phyloP scores from a whole-genome alignment of 2,797 vertebrate genomes.

The Pelodytes ibericus region DNA sequence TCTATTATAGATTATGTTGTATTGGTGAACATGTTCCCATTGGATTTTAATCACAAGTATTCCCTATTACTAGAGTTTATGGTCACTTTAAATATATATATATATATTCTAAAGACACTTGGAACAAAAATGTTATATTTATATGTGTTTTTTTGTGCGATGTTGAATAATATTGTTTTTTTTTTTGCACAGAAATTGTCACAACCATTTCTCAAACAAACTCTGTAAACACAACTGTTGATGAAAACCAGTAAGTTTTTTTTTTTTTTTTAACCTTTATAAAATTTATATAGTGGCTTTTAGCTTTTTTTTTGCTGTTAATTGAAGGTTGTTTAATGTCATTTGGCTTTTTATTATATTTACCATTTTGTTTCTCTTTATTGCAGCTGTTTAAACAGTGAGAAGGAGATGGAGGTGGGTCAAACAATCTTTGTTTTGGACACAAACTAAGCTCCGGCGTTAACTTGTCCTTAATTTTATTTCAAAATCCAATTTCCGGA shows the following conservation, averaged over 20 bases:
- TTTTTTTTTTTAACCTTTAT: neutral
- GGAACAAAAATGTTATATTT: too few relatives aligned
- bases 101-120: too few relatives aligned
- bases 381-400: slow-evolving; percentile 79
- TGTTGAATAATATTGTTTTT: neutral
- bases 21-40: too few relatives aligned
- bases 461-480: too few relatives aligned
- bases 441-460: too few relatives aligned
- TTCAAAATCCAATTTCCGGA: too few relatives aligned
- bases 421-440: neutral
- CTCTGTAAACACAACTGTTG: neutral
- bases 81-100: too few relatives aligned
- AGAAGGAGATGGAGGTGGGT: slow-evolving; percentile 93
- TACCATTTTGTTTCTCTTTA: slow-evolving; percentile 53
- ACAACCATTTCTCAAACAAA: slow-evolving; percentile 47
- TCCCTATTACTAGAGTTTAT: too few relatives aligned
- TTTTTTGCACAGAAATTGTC: slow-evolving; percentile 15
- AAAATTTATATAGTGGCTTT: neutral
- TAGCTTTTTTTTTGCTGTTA: neutral
- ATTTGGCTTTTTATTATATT: neutral
- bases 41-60: too few relatives aligned
- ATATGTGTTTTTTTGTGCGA: too few relatives aligned
- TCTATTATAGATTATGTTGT: too few relatives aligned
- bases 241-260: slow-evolving; percentile 25
- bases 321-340: neutral